Evolutionary conservation across 2,888 invertebrate genomes (phyloP).

Genomic region (Lypha dubia): DNA sequence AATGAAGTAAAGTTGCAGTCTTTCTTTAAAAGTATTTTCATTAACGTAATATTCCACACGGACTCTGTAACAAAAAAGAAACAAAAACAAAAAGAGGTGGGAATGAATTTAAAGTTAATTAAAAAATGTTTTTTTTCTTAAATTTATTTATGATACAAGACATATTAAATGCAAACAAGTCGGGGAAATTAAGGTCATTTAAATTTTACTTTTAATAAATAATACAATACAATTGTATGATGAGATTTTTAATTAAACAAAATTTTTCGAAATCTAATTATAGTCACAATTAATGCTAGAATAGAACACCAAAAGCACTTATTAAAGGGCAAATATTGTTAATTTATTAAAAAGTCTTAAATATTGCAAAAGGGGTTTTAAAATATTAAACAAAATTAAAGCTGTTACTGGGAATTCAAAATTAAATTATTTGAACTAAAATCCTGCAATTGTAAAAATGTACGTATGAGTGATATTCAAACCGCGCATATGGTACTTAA

Average conservation of each 20-base stretch:
- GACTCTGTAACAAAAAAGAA: conserved; percentile 89
- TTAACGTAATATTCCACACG: conserved; percentile 99
- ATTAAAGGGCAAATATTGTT: too few relatives aligned
- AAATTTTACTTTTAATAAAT: neutral
- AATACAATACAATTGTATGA: too few relatives aligned
- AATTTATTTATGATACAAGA: neutral
- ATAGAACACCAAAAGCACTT: too few relatives aligned
- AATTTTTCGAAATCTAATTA: neutral
- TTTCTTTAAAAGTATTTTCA: conserved; percentile 99
- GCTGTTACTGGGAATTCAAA: too few relatives aligned
- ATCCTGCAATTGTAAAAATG: too few relatives aligned
- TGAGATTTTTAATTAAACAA: neutral
- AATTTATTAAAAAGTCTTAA: too few relatives aligned
- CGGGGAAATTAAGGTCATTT: neutral
- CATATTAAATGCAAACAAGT: neutral
- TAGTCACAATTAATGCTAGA: too few relatives aligned
- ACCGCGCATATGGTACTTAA: too few relatives aligned
- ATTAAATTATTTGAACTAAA: too few relatives aligned
- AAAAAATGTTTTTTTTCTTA: conserved; percentile 22
- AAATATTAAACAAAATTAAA: too few relatives aligned
- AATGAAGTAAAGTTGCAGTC: conserved; percentile 99
- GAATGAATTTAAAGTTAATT: conserved; percentile 45
- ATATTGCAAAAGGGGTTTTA: too few relatives aligned
- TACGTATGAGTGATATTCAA: too few relatives aligned
- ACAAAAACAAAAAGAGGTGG: conserved; percentile 4